Base-by-base conservation (phyloP, 2,797 vertebrate genomes). In the Fistularia commersonii region DNA sequence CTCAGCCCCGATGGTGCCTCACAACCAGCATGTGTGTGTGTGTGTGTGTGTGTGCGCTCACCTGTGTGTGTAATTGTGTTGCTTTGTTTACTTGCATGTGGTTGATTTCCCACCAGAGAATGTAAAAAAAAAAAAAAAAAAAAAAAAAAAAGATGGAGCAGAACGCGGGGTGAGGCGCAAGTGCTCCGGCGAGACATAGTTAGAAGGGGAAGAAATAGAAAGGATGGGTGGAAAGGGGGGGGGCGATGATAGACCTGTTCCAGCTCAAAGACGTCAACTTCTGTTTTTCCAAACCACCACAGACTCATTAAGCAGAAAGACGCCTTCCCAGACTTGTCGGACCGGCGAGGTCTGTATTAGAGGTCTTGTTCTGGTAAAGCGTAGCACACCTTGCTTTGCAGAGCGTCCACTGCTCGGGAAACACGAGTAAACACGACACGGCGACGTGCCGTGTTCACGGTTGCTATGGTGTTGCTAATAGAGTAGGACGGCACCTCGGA, bases 31-130 rank as follows among this genome's bases (percentile, higher is more conserved):
- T 45, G 9, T 48, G 41, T 51, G n/a, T 38, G 51, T 44, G 57
- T 49, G 47, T 41, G 15, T 38, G 40, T 37, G 40, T 6, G 11
- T 3, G 34, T 8, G 7, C 33, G 1, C 10, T n/a, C 32, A 14
- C 15, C n/a, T 13, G 31, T 3, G n/a, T 33, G 14, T 6, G 47
- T 15, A 54, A 6, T 57, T 45, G 41, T 13, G 61, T 11, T 40
- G 54, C 58, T 56, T 64, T 70, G 69, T 66, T 75, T 69, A 51
- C 3, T 51, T 61, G 72, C 55, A 55, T 54, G 66, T 41, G 61
- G 50, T 52, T 76, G 73, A 77, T 83, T 73, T 78, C 58, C 66
- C 76, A 57, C 66, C 1, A 61, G 66, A 71, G 75, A 70, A 77
- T 59, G n/a, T n/a, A n/a, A n/a, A n/a, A n/a, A n/a, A n/a, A n/a